Evolutionary conservation across 1,140 invertebrate genomes (phyloP).

Genomic region (Berghia stephanieae): DNA sequence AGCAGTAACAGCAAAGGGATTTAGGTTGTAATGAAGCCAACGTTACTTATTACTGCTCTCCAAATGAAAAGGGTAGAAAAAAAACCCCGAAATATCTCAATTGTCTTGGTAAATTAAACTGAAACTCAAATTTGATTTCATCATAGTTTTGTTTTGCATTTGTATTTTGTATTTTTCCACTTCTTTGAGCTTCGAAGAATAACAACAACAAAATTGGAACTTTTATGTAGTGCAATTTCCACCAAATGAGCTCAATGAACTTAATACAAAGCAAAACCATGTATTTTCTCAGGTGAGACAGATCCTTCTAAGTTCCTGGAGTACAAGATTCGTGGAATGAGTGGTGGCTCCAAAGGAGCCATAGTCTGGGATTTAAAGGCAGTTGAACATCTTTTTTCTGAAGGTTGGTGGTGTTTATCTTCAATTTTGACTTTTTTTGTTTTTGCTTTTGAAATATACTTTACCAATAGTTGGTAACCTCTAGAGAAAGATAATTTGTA

Average conservation of each 20-base stretch:
- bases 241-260: not conserved
- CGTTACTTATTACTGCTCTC: no score
- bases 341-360: conserved; percentile 62
- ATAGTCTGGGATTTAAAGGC: conserved; percentile 64
- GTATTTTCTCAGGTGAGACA: conserved; percentile 39
- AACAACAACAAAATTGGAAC: not conserved
- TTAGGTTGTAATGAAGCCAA: no score
- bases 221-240: not conserved
- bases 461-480: no score
- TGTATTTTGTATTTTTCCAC: not conserved
- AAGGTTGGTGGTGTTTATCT: conserved; percentile 47
- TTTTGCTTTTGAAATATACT: no score
- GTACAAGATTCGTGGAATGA: conserved; percentile 65
- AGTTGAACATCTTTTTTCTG: conserved; percentile 53
- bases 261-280: not conserved
- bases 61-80: no score
- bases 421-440: not conserved
- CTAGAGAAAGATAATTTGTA: no score
- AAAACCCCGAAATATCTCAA: no score
- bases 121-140: not conserved
- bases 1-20: no score
- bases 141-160: not conserved
- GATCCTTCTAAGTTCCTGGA: conserved; percentile 64
- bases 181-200: not conserved
- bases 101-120: not conserved